Conservation (phyloP, 2,888 invertebrate species). For the Altica lythri region DNA sequence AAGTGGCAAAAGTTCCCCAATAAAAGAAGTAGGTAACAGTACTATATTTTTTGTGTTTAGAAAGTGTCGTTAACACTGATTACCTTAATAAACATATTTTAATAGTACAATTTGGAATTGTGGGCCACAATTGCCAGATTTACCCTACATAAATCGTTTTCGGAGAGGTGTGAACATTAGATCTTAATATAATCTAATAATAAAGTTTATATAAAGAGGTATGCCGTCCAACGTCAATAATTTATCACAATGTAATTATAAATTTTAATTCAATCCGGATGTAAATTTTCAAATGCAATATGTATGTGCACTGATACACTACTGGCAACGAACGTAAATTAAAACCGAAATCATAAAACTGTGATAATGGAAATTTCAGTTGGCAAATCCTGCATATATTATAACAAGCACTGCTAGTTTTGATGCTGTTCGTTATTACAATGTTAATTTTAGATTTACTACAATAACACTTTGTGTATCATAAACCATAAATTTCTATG, state of each 20-base stretch:
- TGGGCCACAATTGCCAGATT: no score
- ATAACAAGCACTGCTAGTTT: slow-evolving; percentile 10
- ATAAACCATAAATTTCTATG: slow-evolving; percentile 13
- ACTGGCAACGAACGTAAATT: slow-evolving; percentile 13
- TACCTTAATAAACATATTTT: no score
- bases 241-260: slow-evolving; percentile 4
- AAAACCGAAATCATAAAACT: slow-evolving; percentile 21
- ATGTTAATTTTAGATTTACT: slow-evolving; percentile 22
- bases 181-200: no score
- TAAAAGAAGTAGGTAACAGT: no score
- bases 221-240: not conserved
- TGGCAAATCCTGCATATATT: slow-evolving; percentile 18
- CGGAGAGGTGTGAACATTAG: no score
- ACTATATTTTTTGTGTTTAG: no score
- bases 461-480: slow-evolving; percentile 13
- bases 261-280: slow-evolving; percentile 11
- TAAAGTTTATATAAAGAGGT: no score
- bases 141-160: no score
- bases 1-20: no score
- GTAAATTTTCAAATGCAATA: slow-evolving; percentile 14
- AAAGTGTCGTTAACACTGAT: no score
- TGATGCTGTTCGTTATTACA: slow-evolving; percentile 13
- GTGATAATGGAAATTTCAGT: slow-evolving; percentile 23
- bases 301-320: slow-evolving; percentile 6
- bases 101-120: no score